Conservation (phyloP, 2,797 vertebrate genomes). For the Gila robusta region DNA sequence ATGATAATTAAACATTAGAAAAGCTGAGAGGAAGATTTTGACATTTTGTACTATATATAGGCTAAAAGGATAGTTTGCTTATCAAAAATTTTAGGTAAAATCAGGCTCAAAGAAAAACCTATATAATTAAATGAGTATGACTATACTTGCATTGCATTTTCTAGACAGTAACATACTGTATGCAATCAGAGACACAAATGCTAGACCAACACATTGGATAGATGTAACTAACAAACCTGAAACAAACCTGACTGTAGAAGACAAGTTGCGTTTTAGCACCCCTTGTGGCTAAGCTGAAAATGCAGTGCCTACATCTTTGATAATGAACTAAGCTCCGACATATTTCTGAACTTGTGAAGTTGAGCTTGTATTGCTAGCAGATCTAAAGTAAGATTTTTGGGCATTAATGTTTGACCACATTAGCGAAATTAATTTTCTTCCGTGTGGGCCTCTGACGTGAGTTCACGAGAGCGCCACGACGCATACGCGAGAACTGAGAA, state of each 20-base stretch:
- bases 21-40: constrained; percentile 17
- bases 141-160: background rate
- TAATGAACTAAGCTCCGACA: background rate
- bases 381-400: background rate
- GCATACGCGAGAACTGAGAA: too few relatives aligned
- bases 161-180: background rate
- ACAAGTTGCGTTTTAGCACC: background rate
- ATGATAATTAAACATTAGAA: constrained; percentile 31
- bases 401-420: background rate
- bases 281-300: background rate
- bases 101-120: background rate
- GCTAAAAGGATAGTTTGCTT: background rate
- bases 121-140: background rate
- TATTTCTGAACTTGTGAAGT: background rate
- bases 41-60: constrained; percentile 21
- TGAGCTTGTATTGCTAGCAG: background rate
- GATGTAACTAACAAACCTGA: background rate
- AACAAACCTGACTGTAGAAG: background rate
- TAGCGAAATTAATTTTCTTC: background rate
- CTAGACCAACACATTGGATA: too few relatives aligned
- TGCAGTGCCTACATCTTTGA: background rate
- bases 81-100: background rate
- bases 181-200: background rate
- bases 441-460: too few relatives aligned
- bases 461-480: too few relatives aligned